phyloP scores from a whole-genome alignment of 2,113 vertebrate genomes.

The Antechinus stuartii region DNA sequence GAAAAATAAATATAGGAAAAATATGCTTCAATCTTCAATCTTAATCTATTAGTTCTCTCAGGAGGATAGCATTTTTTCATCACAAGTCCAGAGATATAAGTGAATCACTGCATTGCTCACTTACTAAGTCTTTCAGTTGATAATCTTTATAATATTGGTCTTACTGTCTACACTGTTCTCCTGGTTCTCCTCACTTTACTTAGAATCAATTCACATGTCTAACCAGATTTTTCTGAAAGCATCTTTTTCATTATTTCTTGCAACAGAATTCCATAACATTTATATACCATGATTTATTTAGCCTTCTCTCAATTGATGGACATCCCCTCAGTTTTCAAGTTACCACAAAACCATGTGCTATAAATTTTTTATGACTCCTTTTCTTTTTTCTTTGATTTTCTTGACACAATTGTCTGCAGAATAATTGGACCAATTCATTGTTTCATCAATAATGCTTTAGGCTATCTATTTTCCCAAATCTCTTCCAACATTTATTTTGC shows the following conservation, averaged over 20 bases:
- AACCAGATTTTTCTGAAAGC: neutral
- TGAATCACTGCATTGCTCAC: neutral
- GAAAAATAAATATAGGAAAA: neutral
- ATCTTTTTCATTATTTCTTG: too few relatives aligned
- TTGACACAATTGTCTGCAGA: neutral
- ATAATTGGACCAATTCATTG: neutral
- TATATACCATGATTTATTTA: too few relatives aligned
- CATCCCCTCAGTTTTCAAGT: too few relatives aligned
- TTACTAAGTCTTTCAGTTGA: neutral
- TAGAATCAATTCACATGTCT: neutral
- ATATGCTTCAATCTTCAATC: neutral
- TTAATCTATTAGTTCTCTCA: neutral
- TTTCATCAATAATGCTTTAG: neutral
- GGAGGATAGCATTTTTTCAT: neutral
- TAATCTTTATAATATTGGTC: neutral
- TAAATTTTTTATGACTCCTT: neutral
- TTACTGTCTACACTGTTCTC: neutral
- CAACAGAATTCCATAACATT: neutral
- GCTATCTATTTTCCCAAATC: neutral
- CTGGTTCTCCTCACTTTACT: neutral
- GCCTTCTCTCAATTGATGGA: too few relatives aligned
- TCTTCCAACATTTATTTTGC: neutral
- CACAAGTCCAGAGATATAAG: neutral
- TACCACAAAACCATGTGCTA: neutral
- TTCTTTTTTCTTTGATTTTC: neutral